These are phyloP conservation scores for Parnassius smintheus DNA, from an alignment of 2,888 invertebrate genomes.

Conservation along the genomic window DNA sequence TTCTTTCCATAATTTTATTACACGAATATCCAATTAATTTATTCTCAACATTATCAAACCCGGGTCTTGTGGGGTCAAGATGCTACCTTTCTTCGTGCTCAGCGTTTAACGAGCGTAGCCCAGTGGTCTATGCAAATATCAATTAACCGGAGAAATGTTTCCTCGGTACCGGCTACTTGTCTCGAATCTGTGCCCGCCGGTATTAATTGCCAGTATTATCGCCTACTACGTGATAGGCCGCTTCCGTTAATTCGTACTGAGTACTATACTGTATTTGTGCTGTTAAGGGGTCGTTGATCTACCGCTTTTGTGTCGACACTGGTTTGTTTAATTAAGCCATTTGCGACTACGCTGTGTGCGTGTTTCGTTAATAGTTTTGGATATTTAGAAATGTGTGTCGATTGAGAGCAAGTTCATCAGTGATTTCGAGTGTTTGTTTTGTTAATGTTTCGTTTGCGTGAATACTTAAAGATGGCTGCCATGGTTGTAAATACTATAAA, in stretches of 20 bases:
- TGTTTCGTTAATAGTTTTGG: conserved; percentile 7
- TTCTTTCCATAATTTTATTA: conserved; percentile 25
- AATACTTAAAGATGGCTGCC: neutral
- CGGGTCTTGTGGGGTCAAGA: conserved; percentile 42
- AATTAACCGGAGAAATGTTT: conserved; percentile 59
- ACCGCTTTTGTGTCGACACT: conserved; percentile 11
- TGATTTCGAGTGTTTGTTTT: conserved; percentile 4
- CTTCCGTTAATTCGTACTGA: conserved; percentile 37
- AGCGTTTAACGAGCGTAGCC: conserved; percentile 34
- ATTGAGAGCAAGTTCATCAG: conserved; percentile 4
- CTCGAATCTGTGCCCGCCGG: conserved; percentile 34
- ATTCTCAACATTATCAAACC: conserved; percentile 20
- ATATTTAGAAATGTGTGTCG: conserved; percentile 5
- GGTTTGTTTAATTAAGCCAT: conserved; percentile 24
- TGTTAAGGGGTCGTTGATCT: conserved; percentile 20
- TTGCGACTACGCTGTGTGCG: conserved; percentile 5
- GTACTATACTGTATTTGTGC: conserved; percentile 20
- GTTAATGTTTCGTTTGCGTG: neutral
- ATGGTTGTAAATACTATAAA: no score
- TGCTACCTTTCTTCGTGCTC: conserved; percentile 43
- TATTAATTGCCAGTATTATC: conserved; percentile 56
- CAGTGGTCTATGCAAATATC: conserved; percentile 57
- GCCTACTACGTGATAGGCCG: conserved; percentile 46
- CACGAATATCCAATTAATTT: conserved; percentile 25
- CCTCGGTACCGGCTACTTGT: conserved; percentile 44